Evolutionary conservation across 1,140 invertebrate species (phyloP).

Genomic region (Thaumetopoea pityocampa): DNA sequence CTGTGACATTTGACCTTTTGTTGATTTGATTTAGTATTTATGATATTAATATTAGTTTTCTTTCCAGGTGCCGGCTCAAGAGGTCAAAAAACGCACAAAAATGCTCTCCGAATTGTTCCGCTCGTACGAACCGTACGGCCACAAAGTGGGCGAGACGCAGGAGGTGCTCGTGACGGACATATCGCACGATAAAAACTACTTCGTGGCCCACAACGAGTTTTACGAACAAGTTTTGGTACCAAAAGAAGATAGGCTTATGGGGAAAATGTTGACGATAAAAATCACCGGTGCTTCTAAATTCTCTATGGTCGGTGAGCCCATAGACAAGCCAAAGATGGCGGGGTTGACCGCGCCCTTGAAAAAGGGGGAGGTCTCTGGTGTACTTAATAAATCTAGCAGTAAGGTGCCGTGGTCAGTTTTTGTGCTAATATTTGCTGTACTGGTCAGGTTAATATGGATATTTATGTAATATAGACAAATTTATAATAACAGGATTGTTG

Average conservation of each 20-base stretch:
- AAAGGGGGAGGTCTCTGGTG: conserved; percentile 74
- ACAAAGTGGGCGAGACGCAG: conserved; percentile 86
- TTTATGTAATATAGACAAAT: conserved; percentile 47
- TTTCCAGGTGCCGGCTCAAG: conserved; percentile 81
- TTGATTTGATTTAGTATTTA: background rate
- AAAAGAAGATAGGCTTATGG: conserved; percentile 85
- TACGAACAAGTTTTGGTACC: conserved; percentile 97
- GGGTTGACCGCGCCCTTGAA: conserved; percentile 72
- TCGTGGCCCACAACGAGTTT: conserved; percentile 95
- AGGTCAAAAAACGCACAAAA: conserved; percentile 94
- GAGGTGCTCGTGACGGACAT: conserved; percentile 94
- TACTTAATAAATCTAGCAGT: conserved; percentile 25
- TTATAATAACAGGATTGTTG: too few species aligned
- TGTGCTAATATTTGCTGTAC: conserved; percentile 39
- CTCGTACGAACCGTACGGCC: conserved; percentile 90
- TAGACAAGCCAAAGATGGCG: conserved; percentile 75
- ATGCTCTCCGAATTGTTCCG: conserved; percentile 93
- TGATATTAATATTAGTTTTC: conserved; percentile 39
- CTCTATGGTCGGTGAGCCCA: conserved; percentile 87
- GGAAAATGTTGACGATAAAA: conserved; percentile 88
- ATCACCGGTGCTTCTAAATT: conserved; percentile 89
- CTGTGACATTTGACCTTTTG: too few species aligned
- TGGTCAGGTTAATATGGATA: conserved; percentile 53
- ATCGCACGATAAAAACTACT: conserved; percentile 93
- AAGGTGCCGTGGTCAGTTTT: conserved; percentile 45